Evolutionary conservation across 30 jellyfish, hydroid and myxozoan species (phyloP).

Genomic region (Nemopilema nomurai): DNA sequence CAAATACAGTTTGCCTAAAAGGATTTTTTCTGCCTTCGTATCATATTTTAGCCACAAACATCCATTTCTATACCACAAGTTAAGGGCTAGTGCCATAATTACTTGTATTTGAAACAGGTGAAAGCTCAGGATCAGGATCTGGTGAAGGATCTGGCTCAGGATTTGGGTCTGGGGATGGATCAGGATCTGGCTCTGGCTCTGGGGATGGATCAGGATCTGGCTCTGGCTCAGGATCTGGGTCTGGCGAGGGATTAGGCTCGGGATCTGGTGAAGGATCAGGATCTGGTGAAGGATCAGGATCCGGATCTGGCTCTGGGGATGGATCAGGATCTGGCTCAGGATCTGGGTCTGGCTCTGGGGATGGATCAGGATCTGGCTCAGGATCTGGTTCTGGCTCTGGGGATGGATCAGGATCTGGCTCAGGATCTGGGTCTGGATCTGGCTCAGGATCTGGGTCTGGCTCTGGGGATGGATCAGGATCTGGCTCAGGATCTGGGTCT

Average conservation of each 20-base stretch:
- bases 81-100: too few species aligned
- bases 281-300: slow-evolving; percentile 30
- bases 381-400: slow-evolving; percentile 35
- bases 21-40: too few species aligned
- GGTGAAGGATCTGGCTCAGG: slow-evolving; percentile 23
- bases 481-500: slow-evolving; percentile 30
- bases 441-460: slow-evolving; percentile 29
- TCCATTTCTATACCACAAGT: too few species aligned
- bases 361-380: slow-evolving; percentile 25
- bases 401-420: slow-evolving; percentile 18
- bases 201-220: slow-evolving; percentile 48
- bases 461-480: slow-evolving; percentile 2
- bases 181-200: slow-evolving; percentile 53
- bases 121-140: slow-evolving; percentile 24
- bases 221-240: slow-evolving; percentile 24
- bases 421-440: slow-evolving; percentile 24
- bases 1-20: too few species aligned
- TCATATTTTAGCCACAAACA: too few species aligned
- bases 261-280: slow-evolving; percentile 49
- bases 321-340: slow-evolving; percentile 39
- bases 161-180: slow-evolving; percentile 16
- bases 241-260: slow-evolving; percentile 14
- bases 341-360: slow-evolving; percentile 39
- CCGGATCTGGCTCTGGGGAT: slow-evolving; percentile 33
- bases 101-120: too few species aligned